Evolutionary conservation across 2,797 vertebrate genomes (phyloP).

Genomic region (Aeoliscus strigatus): DNA sequence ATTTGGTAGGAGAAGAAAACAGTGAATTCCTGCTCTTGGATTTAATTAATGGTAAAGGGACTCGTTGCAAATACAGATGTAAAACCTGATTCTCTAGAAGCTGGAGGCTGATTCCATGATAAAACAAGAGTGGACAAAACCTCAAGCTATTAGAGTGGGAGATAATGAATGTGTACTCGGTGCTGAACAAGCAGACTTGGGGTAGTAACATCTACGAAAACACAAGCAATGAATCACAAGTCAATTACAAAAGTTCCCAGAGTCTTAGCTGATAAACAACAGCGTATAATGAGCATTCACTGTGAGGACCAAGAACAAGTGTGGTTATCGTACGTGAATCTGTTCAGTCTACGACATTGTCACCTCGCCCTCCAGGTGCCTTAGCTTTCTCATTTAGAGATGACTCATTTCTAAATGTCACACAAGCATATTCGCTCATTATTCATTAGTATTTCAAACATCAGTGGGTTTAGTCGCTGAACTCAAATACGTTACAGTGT

Average conservation of each 20-base stretch:
- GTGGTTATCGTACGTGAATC: not conserved
- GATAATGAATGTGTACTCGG: slow-evolving; percentile 33
- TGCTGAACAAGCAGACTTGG: slow-evolving; percentile 16
- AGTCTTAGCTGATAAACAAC: slow-evolving; percentile 18
- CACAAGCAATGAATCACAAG: slow-evolving; percentile 41
- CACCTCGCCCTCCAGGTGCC: slow-evolving; percentile 6
- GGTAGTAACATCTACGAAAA: slow-evolving; percentile 27
- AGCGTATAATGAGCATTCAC: slow-evolving; percentile 8
- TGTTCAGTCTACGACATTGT: not conserved
- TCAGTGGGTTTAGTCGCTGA: no score
- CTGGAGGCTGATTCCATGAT: slow-evolving; percentile 7
- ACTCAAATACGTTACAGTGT: no score
- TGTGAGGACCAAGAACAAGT: not conserved
- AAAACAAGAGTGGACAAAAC: slow-evolving; percentile 9
- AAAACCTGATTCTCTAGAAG: slow-evolving; percentile 8
- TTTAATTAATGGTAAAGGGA: slow-evolving; percentile 10
- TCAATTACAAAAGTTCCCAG: slow-evolving; percentile 25
- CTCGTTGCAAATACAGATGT: slow-evolving; percentile 13
- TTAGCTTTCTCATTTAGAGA: not conserved
- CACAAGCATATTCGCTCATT: no score
- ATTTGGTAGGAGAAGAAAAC: no score
- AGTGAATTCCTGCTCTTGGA: no score
- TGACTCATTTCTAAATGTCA: not conserved
- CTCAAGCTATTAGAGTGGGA: slow-evolving; percentile 12
- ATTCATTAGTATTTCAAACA: no score